Percentiles rank a stretch among this genome's conserved stretches.
phyloP scores from a whole-genome alignment of 2,888 invertebrate genomes.

The Plebejus anna region DNA sequence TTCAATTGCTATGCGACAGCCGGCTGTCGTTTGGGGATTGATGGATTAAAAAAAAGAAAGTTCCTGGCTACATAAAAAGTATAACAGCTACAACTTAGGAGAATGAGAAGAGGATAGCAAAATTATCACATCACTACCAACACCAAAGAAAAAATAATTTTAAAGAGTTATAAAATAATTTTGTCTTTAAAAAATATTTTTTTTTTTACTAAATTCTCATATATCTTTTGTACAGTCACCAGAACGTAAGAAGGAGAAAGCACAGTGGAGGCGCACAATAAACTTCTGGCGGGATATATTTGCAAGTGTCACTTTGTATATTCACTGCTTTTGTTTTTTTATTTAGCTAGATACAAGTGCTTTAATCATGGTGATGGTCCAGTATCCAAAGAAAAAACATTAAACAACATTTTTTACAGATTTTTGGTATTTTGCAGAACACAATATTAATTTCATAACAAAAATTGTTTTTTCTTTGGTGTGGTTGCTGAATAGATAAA shows the following conservation, averaged over 20 bases:
- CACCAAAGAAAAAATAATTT: slow-evolving; percentile 25
- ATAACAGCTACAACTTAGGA: too few species aligned
- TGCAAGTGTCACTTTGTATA: slow-evolving; percentile 74
- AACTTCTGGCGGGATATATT: slow-evolving; percentile 79
- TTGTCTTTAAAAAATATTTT: too few species aligned
- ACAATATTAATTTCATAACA: background rate
- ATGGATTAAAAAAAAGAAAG: too few species aligned
- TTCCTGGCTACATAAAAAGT: too few species aligned
- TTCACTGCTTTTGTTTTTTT: slow-evolving; percentile 41
- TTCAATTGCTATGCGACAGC: too few species aligned
- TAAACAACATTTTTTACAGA: background rate
- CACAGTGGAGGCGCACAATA: slow-evolving; percentile 78
- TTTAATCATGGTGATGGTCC: slow-evolving; percentile 30
- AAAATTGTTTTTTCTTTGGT: slow-evolving; percentile 70
- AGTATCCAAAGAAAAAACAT: slow-evolving; percentile 63
- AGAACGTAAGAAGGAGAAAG: slow-evolving; percentile 72
- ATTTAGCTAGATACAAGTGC: background rate
- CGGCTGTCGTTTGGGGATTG: too few species aligned
- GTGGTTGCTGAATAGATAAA: slow-evolving; percentile 47
- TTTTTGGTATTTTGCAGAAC: background rate
- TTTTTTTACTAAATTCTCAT: too few species aligned
- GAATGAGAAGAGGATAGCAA: background rate
- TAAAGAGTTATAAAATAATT: background rate
- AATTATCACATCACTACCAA: background rate
- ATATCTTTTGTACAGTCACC: slow-evolving; percentile 64